phyloP scores from a whole-genome alignment of 2,888 invertebrate genomes.

The Hypena proboscidalis region DNA sequence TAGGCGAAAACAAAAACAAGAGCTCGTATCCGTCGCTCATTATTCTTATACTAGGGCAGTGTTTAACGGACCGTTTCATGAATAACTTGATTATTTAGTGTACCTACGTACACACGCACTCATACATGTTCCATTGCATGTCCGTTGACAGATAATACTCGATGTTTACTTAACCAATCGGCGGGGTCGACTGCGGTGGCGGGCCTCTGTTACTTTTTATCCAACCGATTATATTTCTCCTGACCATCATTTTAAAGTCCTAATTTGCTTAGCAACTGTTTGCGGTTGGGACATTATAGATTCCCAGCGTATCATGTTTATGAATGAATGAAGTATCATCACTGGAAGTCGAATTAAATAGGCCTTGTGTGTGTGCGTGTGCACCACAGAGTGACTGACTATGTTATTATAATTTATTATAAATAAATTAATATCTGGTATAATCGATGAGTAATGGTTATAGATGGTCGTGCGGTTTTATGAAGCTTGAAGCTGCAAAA shows the following conservation, averaged over 20 bases:
- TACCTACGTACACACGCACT: constrained; percentile 62
- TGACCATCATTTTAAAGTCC: constrained; percentile 61
- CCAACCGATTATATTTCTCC: constrained; percentile 57
- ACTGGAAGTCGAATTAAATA: constrained; percentile 70
- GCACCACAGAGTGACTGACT: constrained; percentile 55
- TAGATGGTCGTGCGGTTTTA: constrained; percentile 29
- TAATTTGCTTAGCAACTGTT: constrained; percentile 55
- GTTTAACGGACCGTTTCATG: constrained; percentile 66
- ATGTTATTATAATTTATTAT: constrained; percentile 44
- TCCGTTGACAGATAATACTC: constrained; percentile 84
- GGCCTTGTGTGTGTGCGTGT: constrained; percentile 49
- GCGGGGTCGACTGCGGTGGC: constrained; percentile 71
- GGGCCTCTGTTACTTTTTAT: constrained; percentile 46
- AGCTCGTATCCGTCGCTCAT: constrained; percentile 1
- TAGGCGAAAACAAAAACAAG: no score
- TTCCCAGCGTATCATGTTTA: constrained; percentile 63
- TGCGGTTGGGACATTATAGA: constrained; percentile 65
- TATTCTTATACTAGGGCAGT: constrained; percentile 16
- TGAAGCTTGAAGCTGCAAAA: constrained; percentile 49
- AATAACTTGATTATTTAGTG: constrained; percentile 73
- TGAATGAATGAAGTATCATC: constrained; percentile 84
- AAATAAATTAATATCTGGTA: constrained; percentile 4
- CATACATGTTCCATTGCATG: constrained; percentile 69
- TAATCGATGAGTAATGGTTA: constrained; percentile 29
- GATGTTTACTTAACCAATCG: constrained; percentile 84